phyloP scores from a whole-genome alignment of 2,888 invertebrate species.

The Leucophenga maculata region DNA sequence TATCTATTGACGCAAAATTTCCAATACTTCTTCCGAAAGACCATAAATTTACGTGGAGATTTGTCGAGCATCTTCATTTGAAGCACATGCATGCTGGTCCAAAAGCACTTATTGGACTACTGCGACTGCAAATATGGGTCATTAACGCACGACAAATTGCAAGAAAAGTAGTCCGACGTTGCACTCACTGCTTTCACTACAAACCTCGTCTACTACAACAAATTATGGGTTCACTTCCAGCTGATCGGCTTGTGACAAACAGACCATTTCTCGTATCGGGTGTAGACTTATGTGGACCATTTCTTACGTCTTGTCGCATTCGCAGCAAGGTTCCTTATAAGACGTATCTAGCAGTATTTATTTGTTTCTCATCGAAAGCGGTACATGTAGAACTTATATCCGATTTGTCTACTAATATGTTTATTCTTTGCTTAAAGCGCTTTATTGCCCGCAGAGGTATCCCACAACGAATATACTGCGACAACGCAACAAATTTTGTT shows the following conservation, averaged over 20 bases:
- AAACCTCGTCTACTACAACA: background rate
- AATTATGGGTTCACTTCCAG: slow-evolving; percentile 1
- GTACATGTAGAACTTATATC: slow-evolving; percentile 6
- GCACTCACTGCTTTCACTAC: background rate
- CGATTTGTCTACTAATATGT: no score
- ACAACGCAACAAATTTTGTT: no score
- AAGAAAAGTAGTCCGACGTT: background rate
- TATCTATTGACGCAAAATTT: no score
- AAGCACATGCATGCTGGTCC: slow-evolving; percentile 1
- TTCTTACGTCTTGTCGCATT: background rate
- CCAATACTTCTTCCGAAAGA: no score
- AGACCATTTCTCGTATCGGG: background rate
- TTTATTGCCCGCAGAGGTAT: no score
- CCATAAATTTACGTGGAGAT: no score
- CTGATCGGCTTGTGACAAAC: background rate
- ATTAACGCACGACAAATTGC: background rate
- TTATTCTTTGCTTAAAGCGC: no score
- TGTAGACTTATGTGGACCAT: slow-evolving; percentile 3
- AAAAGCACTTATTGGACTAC: background rate
- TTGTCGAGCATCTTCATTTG: no score
- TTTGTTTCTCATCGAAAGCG: background rate
- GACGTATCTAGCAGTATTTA: background rate
- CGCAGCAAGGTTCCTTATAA: slow-evolving; percentile 5
- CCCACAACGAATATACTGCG: no score
- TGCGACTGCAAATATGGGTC: background rate